Conservation (phyloP, 2,888 invertebrate genomes). For the Drosophila pegasa region DNA sequence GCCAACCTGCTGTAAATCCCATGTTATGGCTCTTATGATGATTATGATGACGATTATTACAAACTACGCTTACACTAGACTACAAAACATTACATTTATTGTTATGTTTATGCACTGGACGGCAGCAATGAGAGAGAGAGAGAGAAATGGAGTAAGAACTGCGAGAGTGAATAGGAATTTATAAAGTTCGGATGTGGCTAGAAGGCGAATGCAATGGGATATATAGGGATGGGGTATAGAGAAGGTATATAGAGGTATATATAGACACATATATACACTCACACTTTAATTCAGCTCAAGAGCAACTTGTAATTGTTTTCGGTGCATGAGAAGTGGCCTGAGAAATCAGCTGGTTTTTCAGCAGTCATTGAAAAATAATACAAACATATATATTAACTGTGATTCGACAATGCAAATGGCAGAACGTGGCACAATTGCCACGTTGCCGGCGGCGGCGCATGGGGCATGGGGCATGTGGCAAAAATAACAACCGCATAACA, state of each 20-base stretch:
- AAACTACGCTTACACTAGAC: slow-evolving; percentile 44
- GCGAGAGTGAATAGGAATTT: slow-evolving; percentile 42
- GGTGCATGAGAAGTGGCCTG: background rate
- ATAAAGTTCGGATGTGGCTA: slow-evolving; percentile 25
- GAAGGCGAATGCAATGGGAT: slow-evolving; percentile 3
- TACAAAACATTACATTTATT: slow-evolving; percentile 65
- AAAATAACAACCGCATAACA: slow-evolving; percentile 32
- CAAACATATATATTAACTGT: slow-evolving; percentile 5
- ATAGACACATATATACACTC: background rate
- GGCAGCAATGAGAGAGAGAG: too few species aligned
- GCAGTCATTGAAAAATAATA: slow-evolving; percentile 6
- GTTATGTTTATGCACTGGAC: slow-evolving; percentile 65
- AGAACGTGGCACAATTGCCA: slow-evolving; percentile 15
- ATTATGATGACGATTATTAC: slow-evolving; percentile 54
- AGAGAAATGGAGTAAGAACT: slow-evolving; percentile 1
- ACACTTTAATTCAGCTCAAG: too few species aligned
- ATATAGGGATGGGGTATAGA: too few species aligned
- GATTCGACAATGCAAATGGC: slow-evolving; percentile 30
- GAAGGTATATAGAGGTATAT: background rate
- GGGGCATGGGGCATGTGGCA: slow-evolving; percentile 1
- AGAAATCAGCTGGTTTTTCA: slow-evolving; percentile 4
- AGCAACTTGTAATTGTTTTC: too few species aligned
- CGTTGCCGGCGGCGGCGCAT: background rate
- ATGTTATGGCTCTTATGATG: slow-evolving; percentile 41
- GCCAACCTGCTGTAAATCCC: slow-evolving; percentile 6